phyloP scores from a whole-genome alignment of 2,113 vertebrate species.

The Rostratula benghalensis region DNA sequence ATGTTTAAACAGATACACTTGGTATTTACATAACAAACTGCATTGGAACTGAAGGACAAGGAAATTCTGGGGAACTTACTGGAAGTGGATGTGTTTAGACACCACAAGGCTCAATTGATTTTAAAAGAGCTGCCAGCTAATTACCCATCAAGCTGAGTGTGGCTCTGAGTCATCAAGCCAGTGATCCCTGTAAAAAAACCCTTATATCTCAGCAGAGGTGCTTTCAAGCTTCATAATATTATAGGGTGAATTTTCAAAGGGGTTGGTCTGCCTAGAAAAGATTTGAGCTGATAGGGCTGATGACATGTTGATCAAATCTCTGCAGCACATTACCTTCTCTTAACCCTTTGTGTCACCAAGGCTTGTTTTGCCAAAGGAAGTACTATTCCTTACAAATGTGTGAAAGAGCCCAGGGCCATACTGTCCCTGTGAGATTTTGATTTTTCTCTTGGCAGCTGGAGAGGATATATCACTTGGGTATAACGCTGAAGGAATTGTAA shows the following conservation, averaged over 20 bases:
- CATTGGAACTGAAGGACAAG: not conserved
- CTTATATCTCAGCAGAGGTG: not conserved
- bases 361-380: not conserved
- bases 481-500: not conserved
- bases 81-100: slow-evolving; percentile 26
- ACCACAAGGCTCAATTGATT: slow-evolving; percentile 44
- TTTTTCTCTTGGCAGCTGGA: not conserved
- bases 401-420: not conserved
- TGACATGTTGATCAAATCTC: not conserved
- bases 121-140: slow-evolving; percentile 46
- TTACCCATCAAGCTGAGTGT: slow-evolving; percentile 19
- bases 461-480: not conserved
- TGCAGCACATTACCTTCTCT: not conserved
- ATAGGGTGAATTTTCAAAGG: not conserved
- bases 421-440: not conserved
- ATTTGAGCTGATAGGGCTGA: not conserved
- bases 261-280: not conserved
- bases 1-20: not conserved
- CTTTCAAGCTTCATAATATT: not conserved
- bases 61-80: slow-evolving; percentile 33
- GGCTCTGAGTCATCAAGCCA: slow-evolving; percentile 29
- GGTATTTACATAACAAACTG: not conserved
- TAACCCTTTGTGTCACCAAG: not conserved
- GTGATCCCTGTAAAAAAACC: not conserved
- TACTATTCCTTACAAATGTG: not conserved